Percentiles rank a stretch among this genome's conserved stretches.
Evolutionary conservation across 1,140 invertebrate genomes (phyloP).

Genomic region (Pogonus chalceus): DNA sequence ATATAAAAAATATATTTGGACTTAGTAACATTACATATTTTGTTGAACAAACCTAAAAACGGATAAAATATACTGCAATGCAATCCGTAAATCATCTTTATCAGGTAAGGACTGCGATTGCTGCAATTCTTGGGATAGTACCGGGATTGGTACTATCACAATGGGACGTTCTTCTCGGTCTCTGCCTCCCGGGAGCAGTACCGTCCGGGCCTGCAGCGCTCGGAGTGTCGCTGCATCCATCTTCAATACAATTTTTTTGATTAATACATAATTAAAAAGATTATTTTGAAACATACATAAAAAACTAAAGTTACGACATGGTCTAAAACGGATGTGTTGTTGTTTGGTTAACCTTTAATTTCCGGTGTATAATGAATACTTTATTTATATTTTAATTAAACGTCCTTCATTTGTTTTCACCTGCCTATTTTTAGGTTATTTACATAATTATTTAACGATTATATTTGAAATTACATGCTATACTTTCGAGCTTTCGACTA

Average conservation of each 20-base stretch:
- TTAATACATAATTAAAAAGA: neutral
- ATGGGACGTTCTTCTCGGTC: slow-evolving; percentile 53
- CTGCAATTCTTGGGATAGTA: slow-evolving; percentile 42
- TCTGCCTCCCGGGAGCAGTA: slow-evolving; percentile 46
- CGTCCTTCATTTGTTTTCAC: neutral
- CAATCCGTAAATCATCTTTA: slow-evolving; percentile 41
- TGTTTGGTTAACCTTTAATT: neutral
- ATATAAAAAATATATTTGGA: too few relatives aligned
- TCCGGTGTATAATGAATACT: neutral
- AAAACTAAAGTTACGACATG: neutral
- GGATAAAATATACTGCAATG: slow-evolving; percentile 47
- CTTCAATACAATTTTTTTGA: neutral
- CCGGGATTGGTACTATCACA: slow-evolving; percentile 50
- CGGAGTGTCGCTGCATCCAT: slow-evolving; percentile 41
- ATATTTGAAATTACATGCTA: too few relatives aligned
- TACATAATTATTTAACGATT: too few relatives aligned
- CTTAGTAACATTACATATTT: too few relatives aligned
- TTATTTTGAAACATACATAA: neutral
- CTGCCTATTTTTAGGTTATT: too few relatives aligned
- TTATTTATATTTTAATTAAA: neutral
- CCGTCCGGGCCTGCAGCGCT: slow-evolving; percentile 37
- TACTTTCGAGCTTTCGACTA: too few relatives aligned
- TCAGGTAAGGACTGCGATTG: too few relatives aligned
- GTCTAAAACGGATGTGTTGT: neutral
- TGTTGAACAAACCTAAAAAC: slow-evolving; percentile 59